A percentile compares a stretch with the other conserved stretches of the same genome.
Conservation (phyloP, 2,888 invertebrate genomes). For the Dusona sp. region DNA sequence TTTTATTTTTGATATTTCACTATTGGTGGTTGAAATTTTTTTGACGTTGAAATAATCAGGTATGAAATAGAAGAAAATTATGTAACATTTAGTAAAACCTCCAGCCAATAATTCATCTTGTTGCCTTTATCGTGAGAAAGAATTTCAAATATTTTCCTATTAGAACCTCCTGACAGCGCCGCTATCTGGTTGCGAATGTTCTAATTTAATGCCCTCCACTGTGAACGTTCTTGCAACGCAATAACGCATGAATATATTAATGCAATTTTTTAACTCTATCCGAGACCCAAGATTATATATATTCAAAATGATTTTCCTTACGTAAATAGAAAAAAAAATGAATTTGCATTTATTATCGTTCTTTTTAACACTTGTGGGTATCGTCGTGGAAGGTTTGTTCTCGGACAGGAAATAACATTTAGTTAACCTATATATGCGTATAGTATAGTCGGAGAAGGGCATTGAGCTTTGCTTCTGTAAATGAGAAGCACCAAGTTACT, state of each 20-base stretch:
- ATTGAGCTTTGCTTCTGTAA: background rate
- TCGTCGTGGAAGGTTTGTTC: background rate
- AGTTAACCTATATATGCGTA: constrained; percentile 27
- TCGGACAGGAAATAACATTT: constrained; percentile 24
- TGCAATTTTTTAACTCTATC: background rate
- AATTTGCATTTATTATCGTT: background rate
- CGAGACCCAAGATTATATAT: too few relatives aligned
- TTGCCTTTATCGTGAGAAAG: background rate
- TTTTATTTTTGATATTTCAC: too few relatives aligned
- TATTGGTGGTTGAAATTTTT: too few relatives aligned
- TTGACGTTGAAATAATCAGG: too few relatives aligned
- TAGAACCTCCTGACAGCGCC: background rate
- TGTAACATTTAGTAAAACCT: too few relatives aligned
- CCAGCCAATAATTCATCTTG: background rate
- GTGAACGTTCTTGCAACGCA: background rate
- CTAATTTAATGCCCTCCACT: constrained; percentile 8
- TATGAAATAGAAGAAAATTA: too few relatives aligned
- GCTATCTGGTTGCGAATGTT: background rate
- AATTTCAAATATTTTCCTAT: constrained; percentile 25
- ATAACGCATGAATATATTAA: constrained; percentile 37
- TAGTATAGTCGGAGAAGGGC: background rate
- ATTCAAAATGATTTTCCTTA: too few relatives aligned
- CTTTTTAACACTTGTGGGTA: background rate
- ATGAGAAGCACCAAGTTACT: background rate
- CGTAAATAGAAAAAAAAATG: background rate